Evolutionary conservation across 2,797 vertebrate species (phyloP).

Genomic region (Gouania willdenowi): DNA sequence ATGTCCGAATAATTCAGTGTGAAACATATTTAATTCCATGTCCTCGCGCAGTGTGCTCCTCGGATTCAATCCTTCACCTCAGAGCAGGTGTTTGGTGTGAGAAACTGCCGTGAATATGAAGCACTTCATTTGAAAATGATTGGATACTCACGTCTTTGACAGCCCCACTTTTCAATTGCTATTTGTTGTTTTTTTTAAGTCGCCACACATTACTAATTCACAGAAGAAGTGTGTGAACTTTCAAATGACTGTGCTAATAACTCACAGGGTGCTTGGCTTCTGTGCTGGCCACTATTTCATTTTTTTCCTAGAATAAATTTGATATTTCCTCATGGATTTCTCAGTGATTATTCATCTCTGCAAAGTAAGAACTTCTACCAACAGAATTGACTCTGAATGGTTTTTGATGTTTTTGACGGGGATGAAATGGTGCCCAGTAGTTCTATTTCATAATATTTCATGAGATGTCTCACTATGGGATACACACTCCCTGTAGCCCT

Average conservation of each 20-base stretch:
- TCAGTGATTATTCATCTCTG: slow-evolving; percentile 6
- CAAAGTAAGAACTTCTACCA: slow-evolving; percentile 13
- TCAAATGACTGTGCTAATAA: slow-evolving; percentile 22
- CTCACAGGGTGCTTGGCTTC: slow-evolving; percentile 14
- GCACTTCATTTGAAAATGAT: slow-evolving; percentile 29
- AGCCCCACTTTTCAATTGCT: slow-evolving; percentile 25
- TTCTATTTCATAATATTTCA: no score
- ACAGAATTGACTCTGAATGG: slow-evolving; percentile 21
- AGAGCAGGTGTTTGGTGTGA: slow-evolving; percentile 27
- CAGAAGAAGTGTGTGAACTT: slow-evolving; percentile 14
- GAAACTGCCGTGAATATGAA: slow-evolving; percentile 33
- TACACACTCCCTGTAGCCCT: no score
- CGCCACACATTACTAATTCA: slow-evolving; percentile 20
- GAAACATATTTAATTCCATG: no score
- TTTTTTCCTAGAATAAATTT: slow-evolving; percentile 7
- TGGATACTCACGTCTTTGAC: slow-evolving; percentile 35
- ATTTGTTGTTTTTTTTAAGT: slow-evolving; percentile 36
- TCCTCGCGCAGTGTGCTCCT: no score
- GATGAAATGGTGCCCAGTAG: slow-evolving; percentile 13
- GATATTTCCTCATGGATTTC: slow-evolving; percentile 16
- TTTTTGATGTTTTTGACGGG: slow-evolving; percentile 4
- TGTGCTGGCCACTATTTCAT: slow-evolving; percentile 3
- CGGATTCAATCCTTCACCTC: slow-evolving; percentile 21
- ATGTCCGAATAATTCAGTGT: no score
- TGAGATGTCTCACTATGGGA: no score